These are phyloP conservation scores for Brevimyrus niger DNA, from an alignment of 2,113 vertebrate species.

Conservation along the genomic window DNA sequence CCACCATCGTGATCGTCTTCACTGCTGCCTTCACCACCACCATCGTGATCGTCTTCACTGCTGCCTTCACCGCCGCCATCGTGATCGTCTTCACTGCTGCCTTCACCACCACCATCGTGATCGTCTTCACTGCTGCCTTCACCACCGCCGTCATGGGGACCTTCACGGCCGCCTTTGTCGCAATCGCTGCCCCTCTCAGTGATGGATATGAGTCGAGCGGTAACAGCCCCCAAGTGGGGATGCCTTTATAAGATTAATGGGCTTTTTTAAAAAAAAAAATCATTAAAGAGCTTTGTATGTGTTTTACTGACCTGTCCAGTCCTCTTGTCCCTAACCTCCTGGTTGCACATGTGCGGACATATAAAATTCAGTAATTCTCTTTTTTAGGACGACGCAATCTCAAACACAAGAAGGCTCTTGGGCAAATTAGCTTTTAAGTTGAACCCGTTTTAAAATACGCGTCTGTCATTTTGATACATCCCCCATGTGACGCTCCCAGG, in stretches of 20 bases:
- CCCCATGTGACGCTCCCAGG: neutral
- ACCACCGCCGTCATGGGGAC: neutral
- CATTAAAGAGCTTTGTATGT: constrained; percentile 21
- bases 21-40: neutral
- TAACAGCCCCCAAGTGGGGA: constrained; percentile 12
- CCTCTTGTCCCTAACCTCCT: neutral
- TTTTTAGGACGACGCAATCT: neutral
- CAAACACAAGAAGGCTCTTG: neutral
- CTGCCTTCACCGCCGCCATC: neutral
- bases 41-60: neutral
- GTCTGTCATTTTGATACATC: neutral
- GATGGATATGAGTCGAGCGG: constrained; percentile 25
- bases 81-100: neutral
- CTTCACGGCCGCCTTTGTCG: neutral
- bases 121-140: neutral
- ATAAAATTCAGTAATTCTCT: neutral
- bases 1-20: neutral
- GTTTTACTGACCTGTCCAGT: neutral
- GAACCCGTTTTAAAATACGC: neutral
- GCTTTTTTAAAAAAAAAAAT: constrained; percentile 21
- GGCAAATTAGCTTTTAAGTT: neutral
- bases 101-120: neutral
- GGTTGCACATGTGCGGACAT: no score
- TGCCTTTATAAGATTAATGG: constrained; percentile 21
- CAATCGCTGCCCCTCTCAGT: neutral